Conservation (phyloP, 2,113 vertebrate species). For the Sinosuthora webbiana region DNA sequence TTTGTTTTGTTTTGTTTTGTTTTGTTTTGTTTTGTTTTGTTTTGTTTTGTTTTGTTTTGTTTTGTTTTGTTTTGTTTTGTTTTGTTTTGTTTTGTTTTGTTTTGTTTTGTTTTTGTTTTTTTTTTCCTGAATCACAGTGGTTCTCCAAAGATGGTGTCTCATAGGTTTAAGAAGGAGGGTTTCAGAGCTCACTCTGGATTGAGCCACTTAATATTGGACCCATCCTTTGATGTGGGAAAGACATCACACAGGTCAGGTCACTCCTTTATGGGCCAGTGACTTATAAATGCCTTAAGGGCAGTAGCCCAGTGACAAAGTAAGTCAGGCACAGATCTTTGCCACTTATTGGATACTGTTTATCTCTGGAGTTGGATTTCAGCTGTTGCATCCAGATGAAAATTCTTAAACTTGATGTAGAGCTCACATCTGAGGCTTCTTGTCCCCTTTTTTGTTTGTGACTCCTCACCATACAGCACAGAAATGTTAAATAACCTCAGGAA, state of each 20-base stretch:
- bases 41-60: no score
- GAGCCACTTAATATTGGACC: not conserved
- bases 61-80: no score
- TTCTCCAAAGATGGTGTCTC: not conserved
- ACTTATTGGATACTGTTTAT: not conserved
- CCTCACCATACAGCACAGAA: not conserved
- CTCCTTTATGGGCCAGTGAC: not conserved
- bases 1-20: not conserved
- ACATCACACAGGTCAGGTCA: not conserved
- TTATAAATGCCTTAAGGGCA: not conserved
- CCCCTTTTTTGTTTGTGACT: not conserved
- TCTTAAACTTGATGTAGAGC: not conserved
- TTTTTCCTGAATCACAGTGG: not conserved
- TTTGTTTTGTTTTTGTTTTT: not conserved
- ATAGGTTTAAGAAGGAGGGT: not conserved
- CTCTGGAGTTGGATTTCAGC: not conserved
- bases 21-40: no score
- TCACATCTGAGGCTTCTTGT: not conserved
- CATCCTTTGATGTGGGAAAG: not conserved
- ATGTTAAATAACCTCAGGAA: not conserved
- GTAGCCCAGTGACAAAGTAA: not conserved
- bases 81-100: no score
- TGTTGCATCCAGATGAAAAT: not conserved
- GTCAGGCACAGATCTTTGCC: not conserved
- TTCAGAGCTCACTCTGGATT: not conserved